A percentile compares a stretch with the other conserved stretches of the same genome.
Conservation (phyloP, 2,113 vertebrate species). For the Heterochromis multidens region DNA sequence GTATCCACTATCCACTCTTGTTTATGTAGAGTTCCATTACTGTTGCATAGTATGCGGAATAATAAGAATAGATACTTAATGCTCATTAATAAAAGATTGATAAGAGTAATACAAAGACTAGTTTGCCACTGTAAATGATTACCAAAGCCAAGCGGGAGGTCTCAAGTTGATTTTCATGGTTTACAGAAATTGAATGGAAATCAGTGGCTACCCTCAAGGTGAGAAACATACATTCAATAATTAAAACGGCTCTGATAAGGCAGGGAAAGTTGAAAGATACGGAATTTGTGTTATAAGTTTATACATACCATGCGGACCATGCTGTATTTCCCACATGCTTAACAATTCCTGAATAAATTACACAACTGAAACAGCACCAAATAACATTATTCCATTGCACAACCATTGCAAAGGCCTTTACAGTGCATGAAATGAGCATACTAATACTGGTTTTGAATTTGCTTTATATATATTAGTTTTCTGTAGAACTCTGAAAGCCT, state of each 20-base stretch:
- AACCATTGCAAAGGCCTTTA: not conserved
- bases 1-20: not conserved
- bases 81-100: not conserved
- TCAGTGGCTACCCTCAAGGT: not conserved
- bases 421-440: not conserved
- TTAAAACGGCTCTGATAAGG: not conserved
- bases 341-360: not conserved
- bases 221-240: not conserved
- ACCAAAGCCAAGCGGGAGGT: not conserved
- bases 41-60: not conserved
- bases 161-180: not conserved
- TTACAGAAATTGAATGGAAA: constrained; percentile 5
- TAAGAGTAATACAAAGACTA: not conserved
- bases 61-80: not conserved
- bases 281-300: not conserved
- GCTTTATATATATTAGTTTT: not conserved
- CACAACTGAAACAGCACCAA: too few relatives aligned
- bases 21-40: not conserved
- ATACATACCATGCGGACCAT: not conserved
- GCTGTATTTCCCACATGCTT: not conserved
- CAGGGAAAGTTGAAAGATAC: not conserved
- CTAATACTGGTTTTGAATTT: not conserved
- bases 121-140: not conserved
- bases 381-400: too few relatives aligned
- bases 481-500: not conserved